A percentile compares a stretch with the other conserved stretches of the same genome.
These are phyloP conservation scores for Spodoptera picta DNA, from an alignment of 2,888 invertebrate genomes.

Conservation along the genomic window DNA sequence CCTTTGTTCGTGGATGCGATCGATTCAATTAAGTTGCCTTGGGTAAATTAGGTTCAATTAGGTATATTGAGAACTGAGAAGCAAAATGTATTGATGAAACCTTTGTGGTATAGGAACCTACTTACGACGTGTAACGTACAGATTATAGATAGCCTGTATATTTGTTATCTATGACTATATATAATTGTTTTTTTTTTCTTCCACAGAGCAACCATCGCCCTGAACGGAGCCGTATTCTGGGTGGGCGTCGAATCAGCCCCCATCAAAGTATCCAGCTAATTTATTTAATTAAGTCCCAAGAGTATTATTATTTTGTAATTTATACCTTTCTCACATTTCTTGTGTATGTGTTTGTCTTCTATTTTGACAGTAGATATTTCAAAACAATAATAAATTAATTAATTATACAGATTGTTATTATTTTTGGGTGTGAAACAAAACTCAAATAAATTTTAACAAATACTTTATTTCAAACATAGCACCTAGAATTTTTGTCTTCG, in stretches of 20 bases:
- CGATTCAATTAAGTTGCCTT: slow-evolving; percentile 7
- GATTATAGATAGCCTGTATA: not conserved
- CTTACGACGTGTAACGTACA: too few species aligned
- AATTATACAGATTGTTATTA: slow-evolving; percentile 7
- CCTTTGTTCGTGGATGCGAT: slow-evolving; percentile 35
- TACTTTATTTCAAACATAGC: slow-evolving; percentile 81
- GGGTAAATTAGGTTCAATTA: not conserved
- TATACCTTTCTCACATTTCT: slow-evolving; percentile 34
- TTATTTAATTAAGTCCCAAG: slow-evolving; percentile 30
- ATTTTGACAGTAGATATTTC: slow-evolving; percentile 37
- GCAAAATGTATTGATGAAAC: too few species aligned
- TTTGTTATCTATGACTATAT: not conserved
- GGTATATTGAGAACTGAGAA: too few species aligned
- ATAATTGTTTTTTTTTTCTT: slow-evolving; percentile 61
- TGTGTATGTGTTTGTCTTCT: slow-evolving; percentile 26
- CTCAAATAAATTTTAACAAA: slow-evolving; percentile 68
- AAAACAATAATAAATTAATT: slow-evolving; percentile 33
- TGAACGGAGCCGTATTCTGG: slow-evolving; percentile 92
- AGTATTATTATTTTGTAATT: slow-evolving; percentile 49
- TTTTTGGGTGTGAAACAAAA: slow-evolving; percentile 18
- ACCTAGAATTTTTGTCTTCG: slow-evolving; percentile 82
- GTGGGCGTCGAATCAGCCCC: slow-evolving; percentile 90
- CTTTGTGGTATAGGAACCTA: too few species aligned
- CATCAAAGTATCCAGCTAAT: slow-evolving; percentile 84
- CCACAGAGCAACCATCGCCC: slow-evolving; percentile 90